A percentile compares a stretch with the other conserved stretches of the same genome.
These are phyloP conservation scores for Harpalus rufipes DNA, from an alignment of 2,888 invertebrate genomes.

Conservation along the genomic window DNA sequence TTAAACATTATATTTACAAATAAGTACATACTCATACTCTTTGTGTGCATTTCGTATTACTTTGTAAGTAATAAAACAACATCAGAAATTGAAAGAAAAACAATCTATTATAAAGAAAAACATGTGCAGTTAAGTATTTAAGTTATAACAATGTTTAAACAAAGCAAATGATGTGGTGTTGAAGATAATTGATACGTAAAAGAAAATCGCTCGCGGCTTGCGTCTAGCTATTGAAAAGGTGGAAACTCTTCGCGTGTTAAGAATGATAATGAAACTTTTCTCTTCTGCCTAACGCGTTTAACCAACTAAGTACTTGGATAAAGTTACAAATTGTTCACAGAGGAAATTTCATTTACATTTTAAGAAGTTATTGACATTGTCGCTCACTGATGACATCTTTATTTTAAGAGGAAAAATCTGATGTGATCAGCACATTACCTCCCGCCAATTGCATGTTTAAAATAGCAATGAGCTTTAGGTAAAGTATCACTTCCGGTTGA, in stretches of 20 bases:
- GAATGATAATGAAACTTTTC: background rate
- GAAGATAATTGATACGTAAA: background rate
- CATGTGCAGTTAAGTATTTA: constrained; percentile 14
- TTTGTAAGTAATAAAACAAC: background rate
- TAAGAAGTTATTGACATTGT: background rate
- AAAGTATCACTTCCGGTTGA: no score
- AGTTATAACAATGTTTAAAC: constrained; percentile 6
- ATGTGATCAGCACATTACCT: no score
- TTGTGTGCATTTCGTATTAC: background rate
- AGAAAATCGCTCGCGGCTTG: constrained; percentile 2
- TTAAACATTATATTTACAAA: background rate
- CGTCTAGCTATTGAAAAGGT: background rate
- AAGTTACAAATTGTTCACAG: background rate
- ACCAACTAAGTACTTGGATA: background rate
- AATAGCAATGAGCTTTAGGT: no score
- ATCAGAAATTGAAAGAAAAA: background rate
- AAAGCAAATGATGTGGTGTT: background rate
- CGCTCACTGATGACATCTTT: background rate
- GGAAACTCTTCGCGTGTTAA: background rate
- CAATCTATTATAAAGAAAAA: background rate
- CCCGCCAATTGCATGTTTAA: no score
- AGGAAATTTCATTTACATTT: constrained; percentile 4
- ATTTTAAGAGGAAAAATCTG: no score
- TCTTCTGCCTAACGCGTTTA: background rate
- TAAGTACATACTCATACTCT: background rate